phyloP scores from a whole-genome alignment of 2,797 vertebrate genomes.

The Danio choprae region DNA sequence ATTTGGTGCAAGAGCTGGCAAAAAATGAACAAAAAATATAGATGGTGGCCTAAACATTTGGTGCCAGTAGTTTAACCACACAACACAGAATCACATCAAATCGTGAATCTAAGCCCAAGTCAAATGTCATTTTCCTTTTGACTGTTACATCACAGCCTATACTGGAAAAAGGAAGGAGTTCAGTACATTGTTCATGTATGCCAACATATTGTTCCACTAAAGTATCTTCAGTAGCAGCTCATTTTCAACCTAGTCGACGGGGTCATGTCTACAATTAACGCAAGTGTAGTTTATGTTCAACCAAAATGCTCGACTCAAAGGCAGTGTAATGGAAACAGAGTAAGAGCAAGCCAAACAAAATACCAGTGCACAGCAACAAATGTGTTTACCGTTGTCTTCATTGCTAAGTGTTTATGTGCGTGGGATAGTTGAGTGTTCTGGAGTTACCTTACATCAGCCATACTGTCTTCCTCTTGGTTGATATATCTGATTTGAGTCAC shows the following conservation, averaged over 20 bases:
- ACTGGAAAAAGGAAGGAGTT: neutral
- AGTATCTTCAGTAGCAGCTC: neutral
- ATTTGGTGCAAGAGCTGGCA: slow-evolving; percentile 19
- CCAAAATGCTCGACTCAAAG: slow-evolving; percentile 15
- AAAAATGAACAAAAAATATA: neutral
- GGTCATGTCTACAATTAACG: slow-evolving; percentile 42
- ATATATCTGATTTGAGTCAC: slow-evolving; percentile 52
- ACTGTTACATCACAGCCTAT: neutral
- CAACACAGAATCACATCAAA: neutral
- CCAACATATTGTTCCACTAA: neutral
- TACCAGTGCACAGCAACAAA: slow-evolving; percentile 27
- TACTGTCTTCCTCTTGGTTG: neutral
- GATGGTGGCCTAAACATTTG: neutral
- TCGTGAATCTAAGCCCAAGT: neutral
- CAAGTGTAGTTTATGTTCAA: slow-evolving; percentile 49
- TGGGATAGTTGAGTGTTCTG: slow-evolving; percentile 28
- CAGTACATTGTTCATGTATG: neutral
- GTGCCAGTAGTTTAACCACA: neutral
- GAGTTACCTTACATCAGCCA: slow-evolving; percentile 31
- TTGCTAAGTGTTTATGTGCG: slow-evolving; percentile 25
- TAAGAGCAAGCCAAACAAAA: slow-evolving; percentile 26
- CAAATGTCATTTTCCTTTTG: neutral
- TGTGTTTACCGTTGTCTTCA: slow-evolving; percentile 27
- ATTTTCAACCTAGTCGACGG: slow-evolving; percentile 13
- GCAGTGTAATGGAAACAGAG: slow-evolving; percentile 45